Percentiles rank a stretch among this genome's conserved stretches.
Evolutionary conservation across 2,113 vertebrate genomes (phyloP).

Genomic region (Cyprinodon brontotheroides): DNA sequence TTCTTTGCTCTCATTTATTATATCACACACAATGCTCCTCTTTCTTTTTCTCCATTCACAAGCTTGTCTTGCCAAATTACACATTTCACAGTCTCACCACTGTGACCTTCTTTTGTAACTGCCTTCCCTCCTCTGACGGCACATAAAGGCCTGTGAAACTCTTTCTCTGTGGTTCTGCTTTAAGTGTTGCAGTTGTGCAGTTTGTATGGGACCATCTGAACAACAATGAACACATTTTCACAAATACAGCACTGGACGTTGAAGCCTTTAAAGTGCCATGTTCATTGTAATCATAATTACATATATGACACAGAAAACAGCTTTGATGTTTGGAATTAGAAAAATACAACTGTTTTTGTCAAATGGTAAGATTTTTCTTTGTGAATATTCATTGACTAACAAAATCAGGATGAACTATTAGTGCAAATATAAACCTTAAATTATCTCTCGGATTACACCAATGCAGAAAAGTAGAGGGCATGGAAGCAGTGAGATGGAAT

Average conservation of each 20-base stretch:
- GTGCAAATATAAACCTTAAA: too few species aligned
- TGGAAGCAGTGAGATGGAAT: too few species aligned
- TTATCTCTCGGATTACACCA: too few species aligned
- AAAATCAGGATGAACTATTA: too few species aligned
- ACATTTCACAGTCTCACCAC: slow-evolving; percentile 19
- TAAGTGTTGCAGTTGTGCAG: background rate
- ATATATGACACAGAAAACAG: too few species aligned
- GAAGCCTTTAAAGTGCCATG: too few species aligned
- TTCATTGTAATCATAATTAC: too few species aligned
- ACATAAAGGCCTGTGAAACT: background rate
- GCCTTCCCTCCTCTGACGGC: slow-evolving; percentile 9
- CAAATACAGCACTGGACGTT: background rate
- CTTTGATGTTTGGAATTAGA: too few species aligned
- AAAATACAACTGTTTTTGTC: too few species aligned
- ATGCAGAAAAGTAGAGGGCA: too few species aligned
- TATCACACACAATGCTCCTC: slow-evolving; percentile 27
- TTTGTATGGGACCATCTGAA: background rate
- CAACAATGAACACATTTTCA: background rate
- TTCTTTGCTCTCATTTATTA: background rate
- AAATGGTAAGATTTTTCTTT: too few species aligned
- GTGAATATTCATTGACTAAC: too few species aligned
- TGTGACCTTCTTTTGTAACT: slow-evolving; percentile 23
- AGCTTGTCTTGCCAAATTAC: slow-evolving; percentile 19
- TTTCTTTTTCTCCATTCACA: slow-evolving; percentile 33
- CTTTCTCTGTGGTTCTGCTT: background rate